Evolutionary conservation across 1,140 invertebrate species (phyloP), one percentile per base, ranked within the genome.

Genomic region (Plodia interpunctella): DNA sequence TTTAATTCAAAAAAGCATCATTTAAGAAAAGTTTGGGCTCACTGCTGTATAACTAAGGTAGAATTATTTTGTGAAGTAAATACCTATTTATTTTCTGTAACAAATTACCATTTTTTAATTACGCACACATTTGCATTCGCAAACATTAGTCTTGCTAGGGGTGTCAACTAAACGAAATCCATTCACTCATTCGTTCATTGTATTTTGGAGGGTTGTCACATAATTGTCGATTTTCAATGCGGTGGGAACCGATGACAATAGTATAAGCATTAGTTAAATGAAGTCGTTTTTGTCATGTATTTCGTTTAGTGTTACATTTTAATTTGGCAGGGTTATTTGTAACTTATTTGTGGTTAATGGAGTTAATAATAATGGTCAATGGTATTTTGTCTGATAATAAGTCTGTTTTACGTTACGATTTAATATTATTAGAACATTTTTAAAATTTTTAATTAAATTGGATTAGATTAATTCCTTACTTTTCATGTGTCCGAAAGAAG

Each of bases 301-400:
- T 55, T 55, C 49, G 62, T 63, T 67, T 72, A 60, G 50, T 65
- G 66, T 72, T 72, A 69, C 66, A 62, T 55, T 65, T 68, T 65
- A 71, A 71, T 71, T 68, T 62, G 64, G 54, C 49, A 38, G 38
- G 38, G 38, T 44, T 44, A 6, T 44, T 44, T 17, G 38, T n/a
- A 2, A 44, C 10, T 15, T 6, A 10, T 44, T 44, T n/a, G 38
- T 44, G 5, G 13, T n/a, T 6, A 15, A 15, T 44, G 38, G 2
- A 44, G 30, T 9, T 32, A 32, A 35, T 60, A 61, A 63, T 61
- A 35, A 19, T 51, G 49, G 13, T 19, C n/a, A n/a, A 6, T 25
- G 2, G 51, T 52, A 11, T 25, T 52, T 21, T 52, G 3, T 52
- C 49, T n/a, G n/a, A n/a, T 15, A 17, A n/a, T 17, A 9, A 6